Conservation (phyloP, 2,113 vertebrate genomes). For the Ammospiza caudacuta region DNA sequence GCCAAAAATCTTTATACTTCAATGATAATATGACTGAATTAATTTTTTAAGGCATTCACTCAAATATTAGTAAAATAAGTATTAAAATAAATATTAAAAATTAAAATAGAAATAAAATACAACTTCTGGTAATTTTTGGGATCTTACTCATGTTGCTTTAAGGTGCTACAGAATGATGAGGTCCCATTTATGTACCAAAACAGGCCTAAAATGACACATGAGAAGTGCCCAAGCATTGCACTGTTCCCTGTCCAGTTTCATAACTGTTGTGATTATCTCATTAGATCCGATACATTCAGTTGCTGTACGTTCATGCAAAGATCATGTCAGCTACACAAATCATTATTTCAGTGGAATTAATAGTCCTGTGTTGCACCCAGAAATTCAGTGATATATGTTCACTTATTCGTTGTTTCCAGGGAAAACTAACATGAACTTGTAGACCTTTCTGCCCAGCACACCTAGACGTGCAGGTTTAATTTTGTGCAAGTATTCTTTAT, state of each 20-base stretch:
- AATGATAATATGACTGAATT: neutral
- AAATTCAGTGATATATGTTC: neutral
- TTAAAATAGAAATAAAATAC: neutral
- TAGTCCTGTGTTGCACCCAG: neutral
- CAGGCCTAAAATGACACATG: neutral
- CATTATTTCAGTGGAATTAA: neutral
- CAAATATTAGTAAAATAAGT: neutral
- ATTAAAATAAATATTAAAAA: neutral
- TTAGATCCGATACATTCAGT: neutral
- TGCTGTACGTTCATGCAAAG: neutral
- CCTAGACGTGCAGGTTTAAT: neutral
- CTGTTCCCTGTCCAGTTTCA: neutral
- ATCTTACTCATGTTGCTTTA: neutral
- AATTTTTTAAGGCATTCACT: neutral
- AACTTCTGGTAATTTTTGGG: neutral
- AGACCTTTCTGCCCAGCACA: neutral
- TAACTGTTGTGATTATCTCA: neutral
- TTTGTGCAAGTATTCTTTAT: constrained; percentile 9
- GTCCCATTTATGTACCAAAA: neutral
- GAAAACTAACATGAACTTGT: neutral
- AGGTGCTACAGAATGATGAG: neutral
- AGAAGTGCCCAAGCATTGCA: neutral
- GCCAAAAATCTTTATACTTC: neutral
- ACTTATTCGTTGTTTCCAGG: neutral
- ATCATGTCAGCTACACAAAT: neutral